Base-by-base conservation (phyloP, 2,113 vertebrate genomes). In the Hiodon alosoides region DNA sequence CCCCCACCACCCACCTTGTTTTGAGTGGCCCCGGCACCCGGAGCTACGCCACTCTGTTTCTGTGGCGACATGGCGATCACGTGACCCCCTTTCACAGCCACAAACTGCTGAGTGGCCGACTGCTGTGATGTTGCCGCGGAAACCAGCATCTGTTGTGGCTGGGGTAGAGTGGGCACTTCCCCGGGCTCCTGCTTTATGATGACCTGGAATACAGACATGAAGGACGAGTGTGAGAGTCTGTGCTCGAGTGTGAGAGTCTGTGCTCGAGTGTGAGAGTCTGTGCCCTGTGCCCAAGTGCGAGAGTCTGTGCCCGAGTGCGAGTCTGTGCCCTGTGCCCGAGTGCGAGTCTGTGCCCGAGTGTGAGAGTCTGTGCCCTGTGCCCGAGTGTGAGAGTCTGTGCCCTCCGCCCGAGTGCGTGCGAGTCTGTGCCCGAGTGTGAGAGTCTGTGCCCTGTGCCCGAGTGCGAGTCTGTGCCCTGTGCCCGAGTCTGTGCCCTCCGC, bases 111-210 rank as follows among this genome's bases (percentile, higher is more conserved):
- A 62, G 95, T 74, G 76, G 85, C 83, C 7, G 94, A 83, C 79
- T 93, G 91, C 84, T 95, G 96, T 3, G 87, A 90, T 57, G 89
- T 80, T 76, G 90, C 81, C 69, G 92, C 91, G 46, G 93, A 86
- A 61, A 87, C 89, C 61, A 90, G 84, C 50, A 85, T 64, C 0
- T 88, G 85, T 59, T 79, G 85, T 69, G 91, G 89, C 55, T 82
- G 87, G 78, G 88, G 86, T 3, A 72, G 71, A 68, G 89, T 83
- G 75, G 93, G 89, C 78, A 95, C 87, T 86, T 99, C 97, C 73
- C 95, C 93, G 0, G 96, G 96, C 81, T 99, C 97, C 86, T 99
- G 97, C 80, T 99, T 99, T 89, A 99, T 98, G 73, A 99, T 96
- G 81, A 98, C 96, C 96, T 98, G 82, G 51, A 84, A 64, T 79